Base-by-base conservation (phyloP, 2,888 invertebrate genomes). In the Drosophila sordidapex region DNA sequence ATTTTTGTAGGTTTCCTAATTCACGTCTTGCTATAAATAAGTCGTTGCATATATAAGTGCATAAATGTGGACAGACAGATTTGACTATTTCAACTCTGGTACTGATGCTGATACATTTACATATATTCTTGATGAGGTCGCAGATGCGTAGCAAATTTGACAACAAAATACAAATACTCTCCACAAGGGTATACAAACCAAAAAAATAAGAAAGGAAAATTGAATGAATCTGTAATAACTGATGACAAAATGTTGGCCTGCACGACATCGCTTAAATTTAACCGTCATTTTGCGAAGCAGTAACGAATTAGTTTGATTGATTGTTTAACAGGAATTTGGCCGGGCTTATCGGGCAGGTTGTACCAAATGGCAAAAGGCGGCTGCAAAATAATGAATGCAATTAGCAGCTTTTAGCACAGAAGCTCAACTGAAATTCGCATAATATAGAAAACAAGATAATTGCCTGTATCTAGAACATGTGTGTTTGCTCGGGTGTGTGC, bases 301-400 rank as follows among this genome's bases (percentile, higher is more conserved):
- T 82, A 71, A 75, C 58, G 67, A 71, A 48, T 83, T 72, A 62
- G 65, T 71, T 86, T 86, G 88, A 89, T 89, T 86, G 83, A 86
- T 85, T 83, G 81, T 70, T 69, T 40, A 52, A 21, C 70, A 69
- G 67, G 70, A 58, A 63, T 86, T 88, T 70, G 27, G 64, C 57
- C 57, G 49, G 48, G 33, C 36, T 56, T 54, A 65, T 76, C 71
- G 38, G 49, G 29, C 64, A 21, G 62, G 21, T 31, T 53, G 31
- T 11, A 36, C 53, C 58, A 62, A 80, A 65, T 67, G 52, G 57
- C 54, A 49, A 46, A 69, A 74, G 77, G 78, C 74, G 56, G 21
- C 27, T 64, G 57, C 56, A 62, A 75, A 79, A 74, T 77, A 87
- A 85, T 89, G 70, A 71, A 85, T 75, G 70, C 66, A 85, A 87